Conservation (phyloP, 1,140 invertebrate species). For the Eumeta japonica region DNA sequence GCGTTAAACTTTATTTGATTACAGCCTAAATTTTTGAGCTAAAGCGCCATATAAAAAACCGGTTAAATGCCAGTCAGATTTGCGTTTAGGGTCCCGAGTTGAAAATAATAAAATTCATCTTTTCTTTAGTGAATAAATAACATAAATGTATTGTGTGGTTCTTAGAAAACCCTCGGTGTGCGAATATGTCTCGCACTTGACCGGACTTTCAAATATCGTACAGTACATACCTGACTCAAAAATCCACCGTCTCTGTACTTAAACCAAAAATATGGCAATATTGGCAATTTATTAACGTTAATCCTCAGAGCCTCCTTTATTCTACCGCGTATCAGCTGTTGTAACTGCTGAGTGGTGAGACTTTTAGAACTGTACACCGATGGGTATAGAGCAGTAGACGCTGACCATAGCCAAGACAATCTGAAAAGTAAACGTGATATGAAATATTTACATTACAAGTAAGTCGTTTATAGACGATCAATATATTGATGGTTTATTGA, state of each 20-base stretch:
- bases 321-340: conserved; percentile 62
- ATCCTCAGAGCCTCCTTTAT: conserved; percentile 63
- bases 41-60: too few relatives aligned
- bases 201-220: not conserved
- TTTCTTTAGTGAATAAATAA: too few relatives aligned
- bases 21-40: too few relatives aligned
- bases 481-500: not conserved
- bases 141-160: too few relatives aligned
- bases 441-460: too few relatives aligned
- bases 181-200: too few relatives aligned
- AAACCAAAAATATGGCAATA: conserved; percentile 71
- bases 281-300: conserved; percentile 27
- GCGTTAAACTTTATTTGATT: too few relatives aligned
- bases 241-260: conserved; percentile 66
- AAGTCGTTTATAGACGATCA: not conserved
- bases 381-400: conserved; percentile 61
- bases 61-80: too few relatives aligned
- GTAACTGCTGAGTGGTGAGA: conserved; percentile 45
- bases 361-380: conserved; percentile 65
- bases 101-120: too few relatives aligned
- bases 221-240: conserved; percentile 52
- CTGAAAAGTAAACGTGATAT: too few relatives aligned
- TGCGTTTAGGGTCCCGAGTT: too few relatives aligned
- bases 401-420: conserved; percentile 67
- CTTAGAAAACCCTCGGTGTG: too few relatives aligned